phyloP scores from a whole-genome alignment of 2,113 vertebrate genomes.

The Siniperca chuatsi region DNA sequence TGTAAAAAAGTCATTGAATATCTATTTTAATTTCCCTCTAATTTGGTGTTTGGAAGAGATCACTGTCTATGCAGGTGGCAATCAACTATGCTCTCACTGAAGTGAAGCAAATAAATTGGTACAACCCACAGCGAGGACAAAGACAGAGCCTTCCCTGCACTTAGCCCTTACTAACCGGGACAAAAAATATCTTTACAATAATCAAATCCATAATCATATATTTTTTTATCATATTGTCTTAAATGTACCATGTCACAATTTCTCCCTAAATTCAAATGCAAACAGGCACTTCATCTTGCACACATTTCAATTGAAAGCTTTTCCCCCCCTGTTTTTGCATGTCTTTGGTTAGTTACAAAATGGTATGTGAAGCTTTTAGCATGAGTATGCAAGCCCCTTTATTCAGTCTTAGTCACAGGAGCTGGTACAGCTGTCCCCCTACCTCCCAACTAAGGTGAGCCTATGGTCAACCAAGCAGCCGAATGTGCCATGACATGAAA shows the following conservation, averaged over 20 bases:
- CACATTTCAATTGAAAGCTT: not conserved
- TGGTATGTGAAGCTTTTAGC: slow-evolving; percentile 7
- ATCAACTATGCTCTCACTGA: slow-evolving; percentile 60
- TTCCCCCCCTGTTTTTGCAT: too few relatives aligned
- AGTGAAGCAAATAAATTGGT: slow-evolving; percentile 59
- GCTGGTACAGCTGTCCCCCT: slow-evolving; percentile 14
- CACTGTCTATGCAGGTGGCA: slow-evolving; percentile 77
- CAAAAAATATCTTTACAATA: not conserved
- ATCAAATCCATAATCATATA: not conserved
- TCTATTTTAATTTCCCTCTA: slow-evolving; percentile 82
- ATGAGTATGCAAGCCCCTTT: not conserved
- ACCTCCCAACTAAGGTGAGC: slow-evolving; percentile 64
- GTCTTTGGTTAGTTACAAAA: slow-evolving; percentile 7
- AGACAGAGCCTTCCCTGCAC: not conserved
- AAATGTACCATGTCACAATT: not conserved
- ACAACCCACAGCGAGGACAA: slow-evolving; percentile 42
- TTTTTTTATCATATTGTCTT: not conserved
- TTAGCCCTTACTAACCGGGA: not conserved
- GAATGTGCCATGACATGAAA: slow-evolving; percentile 81
- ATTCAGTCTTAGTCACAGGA: not conserved
- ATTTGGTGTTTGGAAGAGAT: slow-evolving; percentile 76
- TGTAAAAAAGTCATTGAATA: slow-evolving; percentile 84
- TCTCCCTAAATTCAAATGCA: not conserved
- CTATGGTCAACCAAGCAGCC: slow-evolving; percentile 73
- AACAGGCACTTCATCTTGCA: not conserved